A percentile compares a stretch with the other conserved stretches of the same genome.
Conservation (phyloP, 2,888 invertebrate genomes). For the Stictocephala bisonia region DNA sequence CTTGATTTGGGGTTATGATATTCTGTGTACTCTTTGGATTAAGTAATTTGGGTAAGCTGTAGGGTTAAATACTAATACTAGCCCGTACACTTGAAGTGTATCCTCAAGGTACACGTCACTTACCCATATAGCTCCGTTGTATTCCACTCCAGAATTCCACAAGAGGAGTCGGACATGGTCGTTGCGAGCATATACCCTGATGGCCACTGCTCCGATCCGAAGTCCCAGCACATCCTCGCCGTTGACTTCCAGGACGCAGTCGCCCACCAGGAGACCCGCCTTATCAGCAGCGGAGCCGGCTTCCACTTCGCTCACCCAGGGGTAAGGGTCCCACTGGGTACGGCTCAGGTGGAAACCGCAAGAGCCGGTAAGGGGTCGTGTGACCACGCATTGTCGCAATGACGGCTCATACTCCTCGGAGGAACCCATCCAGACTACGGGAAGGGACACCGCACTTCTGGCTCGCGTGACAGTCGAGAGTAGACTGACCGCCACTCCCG, state of each 20-base stretch:
- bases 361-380: slow-evolving; percentile 49
- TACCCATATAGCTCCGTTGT: slow-evolving; percentile 54
- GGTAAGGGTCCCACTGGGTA: slow-evolving; percentile 59
- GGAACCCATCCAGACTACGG: too few relatives aligned
- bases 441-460: too few relatives aligned
- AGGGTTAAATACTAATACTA: too few relatives aligned
- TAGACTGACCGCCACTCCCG: too few relatives aligned
- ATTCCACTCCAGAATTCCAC: slow-evolving; percentile 58
- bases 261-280: slow-evolving; percentile 58
- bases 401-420: slow-evolving; percentile 45
- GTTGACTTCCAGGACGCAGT: slow-evolving; percentile 59
- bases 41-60: too few relatives aligned
- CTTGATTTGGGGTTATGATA: too few relatives aligned
- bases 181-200: slow-evolving; percentile 52
- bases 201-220: slow-evolving; percentile 57
- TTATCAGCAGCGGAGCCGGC: slow-evolving; percentile 55
- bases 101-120: too few relatives aligned
- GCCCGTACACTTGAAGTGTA: too few relatives aligned
- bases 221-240: slow-evolving; percentile 58
- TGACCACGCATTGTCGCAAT: slow-evolving; percentile 54
- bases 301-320: slow-evolving; percentile 59
- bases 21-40: too few relatives aligned
- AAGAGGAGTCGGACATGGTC: slow-evolving; percentile 54
- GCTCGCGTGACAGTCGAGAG: too few relatives aligned
- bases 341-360: slow-evolving; percentile 59